Evolutionary conservation across 2,113 vertebrate genomes (phyloP), one percentile per base, ranked within the genome.

Genomic region (Trachemys scripta): DNA sequence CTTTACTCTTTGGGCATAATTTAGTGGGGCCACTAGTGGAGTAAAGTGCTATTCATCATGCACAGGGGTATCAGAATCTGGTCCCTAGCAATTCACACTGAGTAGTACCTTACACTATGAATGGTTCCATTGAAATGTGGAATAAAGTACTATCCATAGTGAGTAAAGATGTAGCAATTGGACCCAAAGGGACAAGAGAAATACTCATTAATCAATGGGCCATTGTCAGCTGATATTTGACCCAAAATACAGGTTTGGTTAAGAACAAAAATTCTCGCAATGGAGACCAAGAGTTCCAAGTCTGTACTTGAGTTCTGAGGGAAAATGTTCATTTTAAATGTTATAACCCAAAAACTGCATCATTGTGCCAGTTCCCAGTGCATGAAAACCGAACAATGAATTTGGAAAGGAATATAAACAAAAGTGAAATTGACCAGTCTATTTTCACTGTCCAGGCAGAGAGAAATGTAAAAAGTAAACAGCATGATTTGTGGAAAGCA

Each of bases 231-330:
- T 22, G n/a, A 72, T 20, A 38, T 22, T 5, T 72, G 35, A 38
- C n/a, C 4, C 17, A 38, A 38, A 38, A 38, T 17, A 69, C 9
- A 72, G 35, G 65, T 69, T n/a, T 69, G 20, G 16, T 81, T 51
- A 88, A 92, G 95, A 94, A 95, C 83, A 94, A 59, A 53, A 94
- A 94, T 87, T 89, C 95, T 90, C 57, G 93, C 94, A 97, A 89
- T 1, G 1, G 90, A 92, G 38, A 95, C 96, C 95, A 95, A 82
- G 65, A 88, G 38, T 5, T 4, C 95, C 17, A 17, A 38, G 31
- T n/a, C 95, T 50, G 75, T 76, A 95, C 89, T 62, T 94, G 81
- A 81, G 86, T 88, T 95, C 83, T 8, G 86, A 62, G 62, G 87
- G 78, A 87, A 93, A 95, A 90, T 5, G 72, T 56, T 80, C 38